Evolutionary conservation across 2,113 vertebrate species (phyloP).

Genomic region (Oreochromis spilurus): DNA sequence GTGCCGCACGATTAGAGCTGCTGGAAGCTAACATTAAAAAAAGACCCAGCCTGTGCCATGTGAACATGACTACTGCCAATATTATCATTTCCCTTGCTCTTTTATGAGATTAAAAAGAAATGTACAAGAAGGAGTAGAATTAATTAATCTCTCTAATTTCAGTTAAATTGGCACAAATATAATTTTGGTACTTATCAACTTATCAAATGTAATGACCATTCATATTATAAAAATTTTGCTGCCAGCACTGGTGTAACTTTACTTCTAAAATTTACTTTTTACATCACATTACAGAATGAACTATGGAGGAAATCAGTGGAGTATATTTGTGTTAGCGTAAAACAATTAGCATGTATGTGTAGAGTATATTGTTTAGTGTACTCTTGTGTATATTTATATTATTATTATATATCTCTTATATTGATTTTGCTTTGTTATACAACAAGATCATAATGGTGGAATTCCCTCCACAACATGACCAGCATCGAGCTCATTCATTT

Average conservation of each 20-base stretch:
- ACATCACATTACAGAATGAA: not conserved
- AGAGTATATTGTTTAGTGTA: not conserved
- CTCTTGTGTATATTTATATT: not conserved
- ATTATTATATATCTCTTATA: not conserved
- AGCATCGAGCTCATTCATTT: not conserved
- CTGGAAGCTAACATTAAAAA: not conserved
- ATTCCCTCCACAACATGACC: not conserved
- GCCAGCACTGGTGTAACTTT: not conserved
- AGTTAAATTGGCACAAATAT: not conserved
- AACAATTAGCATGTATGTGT: not conserved
- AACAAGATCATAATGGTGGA: not conserved
- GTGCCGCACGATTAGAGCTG: not conserved
- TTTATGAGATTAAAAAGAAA: not conserved
- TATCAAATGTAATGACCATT: not conserved
- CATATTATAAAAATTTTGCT: not conserved
- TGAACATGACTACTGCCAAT: not conserved
- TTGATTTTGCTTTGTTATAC: not conserved
- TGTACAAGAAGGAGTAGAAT: not conserved
- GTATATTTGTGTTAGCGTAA: not conserved
- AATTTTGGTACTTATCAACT: not conserved
- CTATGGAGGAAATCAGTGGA: not conserved
- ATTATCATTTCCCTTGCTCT: not conserved
- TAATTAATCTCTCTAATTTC: not conserved
- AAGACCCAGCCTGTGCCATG: not conserved
- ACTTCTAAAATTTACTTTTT: not conserved